Base-by-base conservation (phyloP, 2,888 invertebrate genomes). In the Morpho helenor region DNA sequence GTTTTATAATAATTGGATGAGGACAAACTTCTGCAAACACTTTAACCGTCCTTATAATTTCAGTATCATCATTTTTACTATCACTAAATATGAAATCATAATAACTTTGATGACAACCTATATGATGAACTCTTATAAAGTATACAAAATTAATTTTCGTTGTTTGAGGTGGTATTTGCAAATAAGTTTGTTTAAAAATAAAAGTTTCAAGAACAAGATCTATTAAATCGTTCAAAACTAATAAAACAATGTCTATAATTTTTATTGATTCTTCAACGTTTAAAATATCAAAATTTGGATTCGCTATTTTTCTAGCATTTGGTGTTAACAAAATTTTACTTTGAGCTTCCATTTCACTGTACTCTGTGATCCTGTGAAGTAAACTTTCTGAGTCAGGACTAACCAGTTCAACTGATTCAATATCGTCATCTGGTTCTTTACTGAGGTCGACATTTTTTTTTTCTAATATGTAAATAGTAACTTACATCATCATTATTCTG, bases 21-120 rank as follows among this genome's bases (percentile, higher is more conserved):
- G 81, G 75, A 49, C 85, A 66, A 56, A 82, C 71, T 69, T 87
- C 84, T 10, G 80, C 80, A 56, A 76, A 83, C 9, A 89, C 67
- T 68, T 72, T 79, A 0, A 77, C 55, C 7, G 69, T 74, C 74
- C 79, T 84, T 5, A 66, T 77, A 8, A 73, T 61, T 9, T 77
- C 48, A 2, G 75, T 52, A 16, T 69, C 61, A 22, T 77, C 67
- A 7, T 77, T 76, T 41, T 69, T 52, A 9, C 69, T 61, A 51
- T 83, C 75, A 52, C 63, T 69, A 60, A 86, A 77, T 51, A 77
- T 68, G 39, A 87, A 66, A 60, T 82, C 76, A 62, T 82, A 89
- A 57, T 70, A 77, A 56, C 70, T 67, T 52, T 88, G 84, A 67
- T 88, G 84, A 52, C 67, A 74, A n/a, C 88, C 88, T 55, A 74